Base-by-base conservation (phyloP, 2,797 vertebrate genomes). In the Percopsis omiscomaycus region DNA sequence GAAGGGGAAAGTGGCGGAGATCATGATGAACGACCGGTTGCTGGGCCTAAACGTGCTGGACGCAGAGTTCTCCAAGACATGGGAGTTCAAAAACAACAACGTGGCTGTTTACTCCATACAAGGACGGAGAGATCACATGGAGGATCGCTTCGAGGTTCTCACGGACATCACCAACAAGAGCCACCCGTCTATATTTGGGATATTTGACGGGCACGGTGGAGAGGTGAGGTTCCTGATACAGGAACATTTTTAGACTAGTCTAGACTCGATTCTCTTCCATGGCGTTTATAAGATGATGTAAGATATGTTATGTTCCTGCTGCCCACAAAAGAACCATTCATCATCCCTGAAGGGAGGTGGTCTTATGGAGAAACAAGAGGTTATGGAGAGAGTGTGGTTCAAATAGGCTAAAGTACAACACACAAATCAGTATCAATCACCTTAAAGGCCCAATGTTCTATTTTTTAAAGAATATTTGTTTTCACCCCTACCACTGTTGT, bases 21-120 rank as follows among this genome's bases (percentile, higher is more conserved):
- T 98, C 86, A 98, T 98, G 95, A 96, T 98, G 91, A 97, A 99
- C 60, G 97, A 99, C 77, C 89, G 95, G 9, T 93, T 97, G 57
- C 95, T 95, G 3, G 96, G 95, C 4, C 92, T 98, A 3, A 94
- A 96, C 71, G 95, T 96, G 75, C 92, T 96, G 86, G 97, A 98
- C 53, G 95, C 96, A 0, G 95, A 99, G 90, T 98, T 98, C 91
- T 95, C 97, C 90, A 98, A 98, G 89, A 98, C 97, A 32, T 99
- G 96, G 96, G 96, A 98, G 86, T 97, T 95, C 90, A 97, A 96
- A 92, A 96, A 92, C 88, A 91, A 94, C 92, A 98, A 96, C 55
- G 98, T 96, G 81, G 98, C 97, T 0, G 97, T 98, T 73, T 99
- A 97, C 82, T 98, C 98, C 84, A 98, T 99, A 89, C 97, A 99